phyloP scores from a whole-genome alignment of 37 sponge, comb jelly and placozoan species.

The Agelas oroides region DNA sequence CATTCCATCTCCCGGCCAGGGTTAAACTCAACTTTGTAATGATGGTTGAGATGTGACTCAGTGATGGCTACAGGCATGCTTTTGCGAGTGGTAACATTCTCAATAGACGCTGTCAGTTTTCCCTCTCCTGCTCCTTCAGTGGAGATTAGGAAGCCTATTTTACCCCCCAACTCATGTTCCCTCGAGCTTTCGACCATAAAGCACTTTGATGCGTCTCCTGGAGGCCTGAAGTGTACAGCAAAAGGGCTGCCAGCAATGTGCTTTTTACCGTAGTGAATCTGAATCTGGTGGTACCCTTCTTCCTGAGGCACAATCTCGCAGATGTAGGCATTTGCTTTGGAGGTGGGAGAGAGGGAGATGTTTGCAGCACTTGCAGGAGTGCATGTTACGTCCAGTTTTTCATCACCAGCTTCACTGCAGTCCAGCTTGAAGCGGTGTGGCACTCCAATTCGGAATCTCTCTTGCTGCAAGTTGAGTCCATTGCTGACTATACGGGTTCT shows the following conservation, averaged over 20 bases:
- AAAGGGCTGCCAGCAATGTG: slow-evolving; percentile 80
- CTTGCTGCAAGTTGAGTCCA: slow-evolving; percentile 51
- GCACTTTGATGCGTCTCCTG: slow-evolving; percentile 66
- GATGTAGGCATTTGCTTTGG: slow-evolving; percentile 34
- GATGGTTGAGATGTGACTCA: slow-evolving; percentile 4
- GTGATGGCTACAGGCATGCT: slow-evolving; percentile 9
- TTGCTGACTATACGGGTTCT: slow-evolving; percentile 23
- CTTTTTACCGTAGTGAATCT: slow-evolving; percentile 44
- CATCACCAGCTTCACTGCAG: slow-evolving; percentile 51
- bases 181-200: slow-evolving; percentile 24
- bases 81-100: slow-evolving; percentile 9
- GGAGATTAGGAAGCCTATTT: slow-evolving; percentile 31
- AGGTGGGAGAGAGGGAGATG: slow-evolving; percentile 4
- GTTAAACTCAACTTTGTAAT: slow-evolving; percentile 31
- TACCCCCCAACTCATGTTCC: slow-evolving; percentile 22
- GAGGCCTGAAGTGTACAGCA: slow-evolving; percentile 27
- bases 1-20: slow-evolving; percentile 35
- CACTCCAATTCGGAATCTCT: slow-evolving; percentile 48
- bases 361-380: slow-evolving; percentile 41
- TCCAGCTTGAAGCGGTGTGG: slow-evolving; percentile 60
- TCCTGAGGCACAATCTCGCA: slow-evolving; percentile 51
- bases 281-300: slow-evolving; percentile 50
- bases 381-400: slow-evolving; percentile 2
- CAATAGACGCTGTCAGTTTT: slow-evolving; percentile 31
- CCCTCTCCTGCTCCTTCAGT: slow-evolving; percentile 68